phyloP scores from a whole-genome alignment of 2,888 invertebrate species.

The Dryococelus australis region DNA sequence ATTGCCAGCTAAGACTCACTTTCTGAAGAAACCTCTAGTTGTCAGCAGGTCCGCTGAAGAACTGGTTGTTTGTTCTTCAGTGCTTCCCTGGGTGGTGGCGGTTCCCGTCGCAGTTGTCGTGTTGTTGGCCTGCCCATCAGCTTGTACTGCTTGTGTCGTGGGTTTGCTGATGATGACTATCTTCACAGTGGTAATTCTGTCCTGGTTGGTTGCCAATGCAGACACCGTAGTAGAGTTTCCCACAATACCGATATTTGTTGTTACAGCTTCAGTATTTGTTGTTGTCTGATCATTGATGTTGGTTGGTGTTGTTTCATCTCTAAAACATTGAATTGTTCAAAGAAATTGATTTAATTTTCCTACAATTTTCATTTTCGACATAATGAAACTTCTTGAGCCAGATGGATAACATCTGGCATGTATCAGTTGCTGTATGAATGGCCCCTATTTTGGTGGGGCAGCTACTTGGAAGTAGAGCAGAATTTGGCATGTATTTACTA shows the following conservation, averaged over 20 bases:
- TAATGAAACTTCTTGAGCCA: no score
- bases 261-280: background rate
- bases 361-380: no score
- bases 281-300: background rate
- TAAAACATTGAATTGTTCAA: background rate
- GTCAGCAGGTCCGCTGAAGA: background rate
- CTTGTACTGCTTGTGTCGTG: background rate
- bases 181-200: constrained; percentile 22
- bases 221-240: background rate
- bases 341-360: no score
- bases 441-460: no score
- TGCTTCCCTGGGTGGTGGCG: background rate
- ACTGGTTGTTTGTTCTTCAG: background rate
- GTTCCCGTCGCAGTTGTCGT: background rate
- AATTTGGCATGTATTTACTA: no score
- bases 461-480: no score
- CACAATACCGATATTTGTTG: background rate
- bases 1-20: background rate
- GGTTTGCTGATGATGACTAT: background rate
- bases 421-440: no score
- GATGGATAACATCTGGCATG: no score
- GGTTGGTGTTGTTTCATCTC: background rate
- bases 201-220: constrained; percentile 21
- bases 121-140: background rate
- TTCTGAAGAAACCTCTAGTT: constrained; percentile 7